Evolutionary conservation across 1,140 invertebrate species (phyloP).

Genomic region (Amyelois transitella): DNA sequence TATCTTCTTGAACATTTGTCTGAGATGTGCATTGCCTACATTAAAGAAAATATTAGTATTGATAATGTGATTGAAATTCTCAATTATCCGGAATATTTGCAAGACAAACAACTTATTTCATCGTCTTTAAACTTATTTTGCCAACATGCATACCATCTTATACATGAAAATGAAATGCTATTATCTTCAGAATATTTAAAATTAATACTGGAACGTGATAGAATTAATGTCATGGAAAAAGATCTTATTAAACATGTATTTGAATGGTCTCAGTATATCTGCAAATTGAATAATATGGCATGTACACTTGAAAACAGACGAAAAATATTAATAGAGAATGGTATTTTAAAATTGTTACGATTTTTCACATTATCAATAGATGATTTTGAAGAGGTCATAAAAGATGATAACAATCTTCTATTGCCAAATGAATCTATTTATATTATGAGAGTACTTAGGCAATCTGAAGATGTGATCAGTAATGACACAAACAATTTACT

Average conservation of each 20-base stretch:
- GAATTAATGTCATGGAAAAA: constrained; percentile 67
- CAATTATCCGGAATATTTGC: constrained; percentile 74
- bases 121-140: constrained; percentile 68
- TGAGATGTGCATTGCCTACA: constrained; percentile 65
- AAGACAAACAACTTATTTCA: constrained; percentile 59
- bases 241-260: constrained; percentile 67
- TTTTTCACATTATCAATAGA: constrained; percentile 44
- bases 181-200: constrained; percentile 64
- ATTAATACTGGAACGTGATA: constrained; percentile 60
- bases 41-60: constrained; percentile 68
- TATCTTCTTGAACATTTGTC: constrained; percentile 74
- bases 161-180: constrained; percentile 61
- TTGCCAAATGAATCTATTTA: constrained; percentile 28
- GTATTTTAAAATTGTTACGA: constrained; percentile 50
- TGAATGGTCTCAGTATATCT: constrained; percentile 71
- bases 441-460: constrained; percentile 29
- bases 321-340: constrained; percentile 54
- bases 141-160: constrained; percentile 65
- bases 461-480: constrained; percentile 10
- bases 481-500: constrained; percentile 14
- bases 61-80: constrained; percentile 73
- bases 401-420: constrained; percentile 38
- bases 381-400: constrained; percentile 46
- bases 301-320: constrained; percentile 52
- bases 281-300: constrained; percentile 51